phyloP scores from a whole-genome alignment of 2,113 vertebrate species.

The Gymnorhina tibicen region DNA sequence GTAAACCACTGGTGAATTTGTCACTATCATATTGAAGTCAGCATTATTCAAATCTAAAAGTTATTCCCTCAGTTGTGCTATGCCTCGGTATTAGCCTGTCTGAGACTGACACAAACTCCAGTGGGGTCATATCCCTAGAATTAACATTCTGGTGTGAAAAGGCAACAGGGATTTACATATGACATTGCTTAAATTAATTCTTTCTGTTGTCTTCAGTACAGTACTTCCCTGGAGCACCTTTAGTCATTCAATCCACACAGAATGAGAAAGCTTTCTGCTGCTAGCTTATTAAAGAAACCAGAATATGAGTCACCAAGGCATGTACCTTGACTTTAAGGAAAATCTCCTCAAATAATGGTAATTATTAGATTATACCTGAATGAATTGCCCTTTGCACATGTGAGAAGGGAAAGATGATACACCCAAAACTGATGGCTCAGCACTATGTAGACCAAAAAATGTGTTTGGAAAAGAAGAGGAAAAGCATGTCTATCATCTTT shows the following conservation, averaged over 20 bases:
- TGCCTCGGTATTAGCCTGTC: conserved; percentile 15
- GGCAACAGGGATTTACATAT: conserved; percentile 29
- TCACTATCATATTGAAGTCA: conserved; percentile 13
- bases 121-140: conserved; percentile 21
- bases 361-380: not conserved
- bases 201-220: conserved; percentile 45
- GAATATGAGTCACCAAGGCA: conserved; percentile 34
- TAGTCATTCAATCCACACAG: conserved; percentile 12
- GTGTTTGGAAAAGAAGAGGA: not conserved
- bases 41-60: conserved; percentile 28
- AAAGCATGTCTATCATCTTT: not conserved
- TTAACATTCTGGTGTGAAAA: conserved; percentile 48
- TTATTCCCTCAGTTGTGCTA: not conserved
- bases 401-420: conserved; percentile 31
- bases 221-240: conserved; percentile 53
- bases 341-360: conserved; percentile 24
- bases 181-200: conserved; percentile 51
- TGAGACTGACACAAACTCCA: conserved; percentile 39
- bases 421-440: conserved; percentile 36
- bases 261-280: conserved; percentile 42
- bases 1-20: conserved; percentile 27
- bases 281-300: conserved; percentile 46
- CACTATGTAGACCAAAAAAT: not conserved
- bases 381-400: conserved; percentile 36
- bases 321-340: conserved; percentile 41